Percentiles rank a stretch among this genome's conserved stretches.
phyloP scores from a whole-genome alignment of 2,888 invertebrate genomes.

The Morpho deidamia region DNA sequence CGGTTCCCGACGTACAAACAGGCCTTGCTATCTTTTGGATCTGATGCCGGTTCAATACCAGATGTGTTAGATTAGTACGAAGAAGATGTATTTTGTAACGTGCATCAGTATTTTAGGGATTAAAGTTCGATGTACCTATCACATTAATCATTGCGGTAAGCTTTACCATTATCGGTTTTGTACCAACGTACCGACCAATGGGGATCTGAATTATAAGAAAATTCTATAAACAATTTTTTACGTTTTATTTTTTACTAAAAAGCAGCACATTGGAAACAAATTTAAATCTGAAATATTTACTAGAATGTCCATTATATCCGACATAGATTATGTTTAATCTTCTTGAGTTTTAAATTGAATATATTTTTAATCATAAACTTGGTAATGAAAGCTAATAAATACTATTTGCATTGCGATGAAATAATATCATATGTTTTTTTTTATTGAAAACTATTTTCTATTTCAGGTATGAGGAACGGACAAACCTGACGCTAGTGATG shows the following conservation, averaged over 20 bases:
- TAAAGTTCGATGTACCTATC: slow-evolving; percentile 12
- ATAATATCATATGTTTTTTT: neutral
- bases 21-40: slow-evolving; percentile 39
- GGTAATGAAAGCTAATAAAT: no score
- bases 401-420: no score
- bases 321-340: no score
- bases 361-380: no score
- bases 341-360: no score
- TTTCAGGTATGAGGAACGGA: slow-evolving; percentile 47
- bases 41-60: slow-evolving; percentile 39
- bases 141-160: slow-evolving; percentile 14
- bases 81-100: slow-evolving; percentile 33
- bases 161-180: neutral
- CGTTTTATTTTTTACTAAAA: no score
- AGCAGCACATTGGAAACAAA: no score
- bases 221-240: no score
- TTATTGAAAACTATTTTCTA: slow-evolving; percentile 21
- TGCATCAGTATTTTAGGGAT: slow-evolving; percentile 26
- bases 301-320: no score
- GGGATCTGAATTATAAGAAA: no score
- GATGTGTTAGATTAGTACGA: slow-evolving; percentile 44
- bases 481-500: slow-evolving; percentile 46
- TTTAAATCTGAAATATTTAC: no score
- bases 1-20: slow-evolving; percentile 54
- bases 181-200: no score